Conservation (phyloP, 2,797 vertebrate species). For the Myripristis jacobus region DNA sequence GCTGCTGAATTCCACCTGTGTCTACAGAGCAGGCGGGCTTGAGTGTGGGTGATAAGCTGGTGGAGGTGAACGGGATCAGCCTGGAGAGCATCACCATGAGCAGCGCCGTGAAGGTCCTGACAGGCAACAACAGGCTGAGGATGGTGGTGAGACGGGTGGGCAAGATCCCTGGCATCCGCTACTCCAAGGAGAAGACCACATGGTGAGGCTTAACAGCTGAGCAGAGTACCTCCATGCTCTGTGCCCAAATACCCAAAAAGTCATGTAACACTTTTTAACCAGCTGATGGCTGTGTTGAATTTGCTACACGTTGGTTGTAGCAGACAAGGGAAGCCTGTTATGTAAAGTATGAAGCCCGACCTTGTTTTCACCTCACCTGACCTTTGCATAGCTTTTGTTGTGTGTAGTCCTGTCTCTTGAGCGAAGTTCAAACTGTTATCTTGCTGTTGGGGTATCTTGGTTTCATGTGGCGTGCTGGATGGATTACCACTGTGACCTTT, state of each 20-base stretch:
- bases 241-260: neutral
- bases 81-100: constrained; percentile 98
- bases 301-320: neutral
- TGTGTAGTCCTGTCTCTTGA: constrained; percentile 61
- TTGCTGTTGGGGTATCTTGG: constrained; percentile 74
- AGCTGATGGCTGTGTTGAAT: too few species aligned
- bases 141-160: constrained; percentile 96
- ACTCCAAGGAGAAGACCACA: constrained; percentile 97
- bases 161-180: constrained; percentile 96
- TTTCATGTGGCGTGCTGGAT: constrained; percentile 76
- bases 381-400: constrained; percentile 50
- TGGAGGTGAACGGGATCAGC: constrained; percentile 96
- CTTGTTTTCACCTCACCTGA: constrained; percentile 31
- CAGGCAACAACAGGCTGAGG: constrained; percentile 92
- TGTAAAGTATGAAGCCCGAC: neutral
- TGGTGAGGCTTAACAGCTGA: constrained; percentile 83
- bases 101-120: constrained; percentile 95
- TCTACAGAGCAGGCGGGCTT: constrained; percentile 89
- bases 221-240: neutral
- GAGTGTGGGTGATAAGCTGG: constrained; percentile 94
- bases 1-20: constrained; percentile 44
- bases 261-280: neutral
- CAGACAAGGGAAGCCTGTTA: neutral
- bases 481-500: constrained; percentile 78
- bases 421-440: constrained; percentile 68